Evolutionary conservation across 2,113 vertebrate species (phyloP), one percentile per base, ranked within the genome.

Genomic region (Megaleporinus macrocephalus): DNA sequence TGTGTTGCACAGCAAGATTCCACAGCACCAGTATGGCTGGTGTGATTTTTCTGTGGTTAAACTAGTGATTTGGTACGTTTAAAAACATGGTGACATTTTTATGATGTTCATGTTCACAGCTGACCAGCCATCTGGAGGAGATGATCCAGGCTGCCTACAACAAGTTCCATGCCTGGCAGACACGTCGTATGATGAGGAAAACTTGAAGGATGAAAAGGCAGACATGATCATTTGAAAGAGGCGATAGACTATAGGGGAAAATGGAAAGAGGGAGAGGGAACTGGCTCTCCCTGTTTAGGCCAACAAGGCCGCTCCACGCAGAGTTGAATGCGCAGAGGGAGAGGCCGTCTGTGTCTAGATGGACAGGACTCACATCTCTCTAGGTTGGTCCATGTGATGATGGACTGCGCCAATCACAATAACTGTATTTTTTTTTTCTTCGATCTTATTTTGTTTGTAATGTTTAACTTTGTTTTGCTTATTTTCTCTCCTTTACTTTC

Each of bases 101-200:
- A 5, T 76, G 16, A n/a, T 55, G n/a, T n/a, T 68, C 33, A 41
- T 44, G 9, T 80, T 55, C 89, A 72, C 94, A 99, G 98, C 90
- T 99, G 87, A 90, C 97, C 41, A 95, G 94, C 83, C 98, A 99
- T 90, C 94, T 99, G 93, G 97, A 99, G 91, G 96, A 99, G 89
- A 99, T 99, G 98, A 85, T 99, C 53, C 97, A 98, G 92, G 94
- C 94, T 0, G 97, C 98, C 71, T 99, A 98, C 91, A 97, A 93
- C 90, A 99, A 99, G 92, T 97, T 98, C 86, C 97, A 99, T 57
- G 91, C 94, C 0, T 99, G 98, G 98, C 98, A 99, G 91, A 98
- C 96, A 7, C 95, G 97, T 13, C 95, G 97, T 79, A 96, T 98
- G 95, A 91, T 96, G 92, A 98, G 97, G 84, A 99, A 98, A 92